These are phyloP conservation scores for Himalopsyche japonica DNA, from an alignment of 2,888 invertebrate species.

Conservation along the genomic window DNA sequence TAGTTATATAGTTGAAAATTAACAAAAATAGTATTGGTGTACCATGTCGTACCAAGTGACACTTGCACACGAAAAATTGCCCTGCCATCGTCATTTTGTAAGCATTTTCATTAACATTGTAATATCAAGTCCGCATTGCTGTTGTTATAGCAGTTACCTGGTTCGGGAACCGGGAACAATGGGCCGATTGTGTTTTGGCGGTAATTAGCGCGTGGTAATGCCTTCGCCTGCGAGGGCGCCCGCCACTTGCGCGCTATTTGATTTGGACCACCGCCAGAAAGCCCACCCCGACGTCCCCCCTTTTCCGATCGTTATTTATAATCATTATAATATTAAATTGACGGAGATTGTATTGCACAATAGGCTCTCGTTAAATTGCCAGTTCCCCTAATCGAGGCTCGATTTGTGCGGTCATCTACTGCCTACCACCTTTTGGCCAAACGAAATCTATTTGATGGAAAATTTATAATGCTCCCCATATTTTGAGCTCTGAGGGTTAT, in stretches of 20 bases:
- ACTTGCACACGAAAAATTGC: too few relatives aligned
- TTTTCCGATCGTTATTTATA: neutral
- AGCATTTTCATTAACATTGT: constrained; percentile 28
- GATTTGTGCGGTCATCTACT: neutral
- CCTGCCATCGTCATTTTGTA: constrained; percentile 14
- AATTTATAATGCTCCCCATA: too few relatives aligned
- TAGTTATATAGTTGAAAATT: too few relatives aligned
- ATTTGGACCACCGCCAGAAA: neutral
- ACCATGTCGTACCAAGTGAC: too few relatives aligned
- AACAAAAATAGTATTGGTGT: too few relatives aligned
- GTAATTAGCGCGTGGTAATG: constrained; percentile 21
- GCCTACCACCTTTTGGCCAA: neutral
- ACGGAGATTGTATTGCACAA: constrained; percentile 1
- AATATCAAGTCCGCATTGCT: neutral
- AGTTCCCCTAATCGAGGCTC: neutral
- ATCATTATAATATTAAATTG: constrained; percentile 1
- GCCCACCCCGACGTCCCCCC: neutral
- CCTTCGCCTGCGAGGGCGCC: neutral
- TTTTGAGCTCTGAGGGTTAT: too few relatives aligned
- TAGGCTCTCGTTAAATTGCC: neutral
- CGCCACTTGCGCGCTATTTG: neutral
- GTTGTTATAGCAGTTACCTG: constrained; percentile 6
- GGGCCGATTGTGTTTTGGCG: constrained; percentile 31
- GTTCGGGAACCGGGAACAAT: constrained; percentile 22
- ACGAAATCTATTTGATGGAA: neutral